Percentiles rank a stretch among this genome's conserved stretches.
Conservation (phyloP, 1,140 invertebrate species). For the Charaxes varanes region DNA sequence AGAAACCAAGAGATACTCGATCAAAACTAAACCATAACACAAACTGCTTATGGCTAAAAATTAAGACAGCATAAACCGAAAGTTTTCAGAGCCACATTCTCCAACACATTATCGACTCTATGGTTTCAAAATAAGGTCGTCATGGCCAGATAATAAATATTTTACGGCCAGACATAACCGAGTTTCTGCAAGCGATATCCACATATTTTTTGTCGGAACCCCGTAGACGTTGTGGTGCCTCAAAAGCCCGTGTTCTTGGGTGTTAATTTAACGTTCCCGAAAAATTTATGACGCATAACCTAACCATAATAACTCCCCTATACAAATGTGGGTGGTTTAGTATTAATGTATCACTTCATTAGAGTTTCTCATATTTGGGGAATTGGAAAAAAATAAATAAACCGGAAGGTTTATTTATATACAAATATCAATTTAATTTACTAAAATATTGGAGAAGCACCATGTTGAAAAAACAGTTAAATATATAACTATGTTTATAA, state of each 20-base stretch:
- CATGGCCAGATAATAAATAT: constrained; percentile 8
- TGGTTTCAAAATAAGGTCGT: constrained; percentile 14
- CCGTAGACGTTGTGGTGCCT: constrained; percentile 69
- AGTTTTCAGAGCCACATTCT: constrained; percentile 1
- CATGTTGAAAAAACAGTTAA: no score
- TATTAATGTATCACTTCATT: constrained; percentile 67
- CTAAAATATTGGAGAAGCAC: no score
- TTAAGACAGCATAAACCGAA: constrained; percentile 27
- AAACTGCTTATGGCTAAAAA: constrained; percentile 44
- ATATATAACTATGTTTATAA: no score
- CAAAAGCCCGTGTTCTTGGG: constrained; percentile 66
- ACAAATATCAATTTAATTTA: no score
- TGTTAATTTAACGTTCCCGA: constrained; percentile 73
- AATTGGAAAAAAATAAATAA: constrained; percentile 3
- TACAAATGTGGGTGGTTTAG: constrained; percentile 68
- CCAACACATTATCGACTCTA: constrained; percentile 19
- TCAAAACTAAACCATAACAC: constrained; percentile 52
- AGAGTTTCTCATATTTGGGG: constrained; percentile 19
- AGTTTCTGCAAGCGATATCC: constrained; percentile 58
- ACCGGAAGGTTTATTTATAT: no score
- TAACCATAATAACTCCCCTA: constrained; percentile 62
- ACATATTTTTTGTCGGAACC: constrained; percentile 54
- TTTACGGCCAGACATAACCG: constrained; percentile 30
- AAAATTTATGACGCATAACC: constrained; percentile 73
- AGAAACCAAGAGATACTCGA: constrained; percentile 32